Evolutionary conservation across 2,888 invertebrate genomes (phyloP), one percentile per base, ranked within the genome.

Genomic region (Drosophila quinaria): DNA sequence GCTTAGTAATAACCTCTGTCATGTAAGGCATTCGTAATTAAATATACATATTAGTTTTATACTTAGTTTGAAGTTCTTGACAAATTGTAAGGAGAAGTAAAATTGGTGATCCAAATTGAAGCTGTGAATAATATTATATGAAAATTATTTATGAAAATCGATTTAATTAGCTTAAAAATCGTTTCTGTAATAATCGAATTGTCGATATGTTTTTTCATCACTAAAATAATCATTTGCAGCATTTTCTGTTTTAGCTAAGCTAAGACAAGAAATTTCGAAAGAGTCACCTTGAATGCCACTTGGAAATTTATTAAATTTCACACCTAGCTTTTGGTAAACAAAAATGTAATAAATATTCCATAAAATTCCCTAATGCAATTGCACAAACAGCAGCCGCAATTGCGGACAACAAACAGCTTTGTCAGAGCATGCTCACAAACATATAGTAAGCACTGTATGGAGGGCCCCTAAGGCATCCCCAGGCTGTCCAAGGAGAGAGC

Each of bases 331-430:
- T 56, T 64, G 71, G 65, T 65, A 74, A 77, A 75, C 49, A 76
- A 64, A 64, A 47, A 55, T 54, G 63, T 73, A 64, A 76, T 78
- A 76, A 78, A 76, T 76, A 61, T 77, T 78, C 39, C 33, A 78
- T 46, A 29, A 74, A 76, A 80, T 63, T 77, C 77, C 76, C 74
- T 68, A 74, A 85, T 80, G 80, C 71, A 82, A 77, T 77, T 77
- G 51, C 80, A 85, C 67, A 74, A 79, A 66, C 68, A 68, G 37
- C 61, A 56, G 61, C 81, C 80, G 49, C 65, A 50, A 58, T 22
- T 60, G 50, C 50, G 58, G 46, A 74, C 52, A 63, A 58, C 68
- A 68, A 71, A 71, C 59, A 68, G 65, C 62, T 60, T 58, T 61
- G 19, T 44, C 15, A 51, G 60, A 55, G 22, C 51, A 46, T 49